A percentile compares a stretch with the other conserved stretches of the same genome.
phyloP scores from a whole-genome alignment of 2,113 vertebrate species.

The Halcyon senegalensis region DNA sequence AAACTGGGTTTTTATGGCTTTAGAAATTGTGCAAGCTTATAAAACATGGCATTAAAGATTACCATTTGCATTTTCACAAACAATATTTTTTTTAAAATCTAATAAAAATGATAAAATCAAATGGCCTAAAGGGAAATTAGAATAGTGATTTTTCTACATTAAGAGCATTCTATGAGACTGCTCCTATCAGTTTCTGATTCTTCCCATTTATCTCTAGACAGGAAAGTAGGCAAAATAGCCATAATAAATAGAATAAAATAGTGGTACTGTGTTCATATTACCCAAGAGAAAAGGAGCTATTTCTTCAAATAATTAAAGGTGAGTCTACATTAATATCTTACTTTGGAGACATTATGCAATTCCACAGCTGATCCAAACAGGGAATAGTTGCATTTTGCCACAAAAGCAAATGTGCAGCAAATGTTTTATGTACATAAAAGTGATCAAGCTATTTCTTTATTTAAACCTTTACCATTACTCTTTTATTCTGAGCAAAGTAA shows the following conservation, averaged over 20 bases:
- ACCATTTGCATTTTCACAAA: not conserved
- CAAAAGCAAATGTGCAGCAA: not conserved
- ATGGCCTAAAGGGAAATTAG: not conserved
- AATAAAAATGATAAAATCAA: not conserved
- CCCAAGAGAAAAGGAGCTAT: not conserved
- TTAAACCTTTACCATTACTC: not conserved
- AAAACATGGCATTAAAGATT: not conserved
- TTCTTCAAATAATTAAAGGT: not conserved
- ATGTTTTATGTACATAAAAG: not conserved
- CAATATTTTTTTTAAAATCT: not conserved
- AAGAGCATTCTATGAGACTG: not conserved
- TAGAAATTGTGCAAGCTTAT: not conserved
- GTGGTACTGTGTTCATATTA: not conserved
- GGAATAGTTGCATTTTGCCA: not conserved
- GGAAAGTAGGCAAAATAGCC: not conserved
- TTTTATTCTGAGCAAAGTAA: not conserved
- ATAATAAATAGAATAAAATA: not conserved
- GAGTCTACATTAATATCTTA: not conserved
- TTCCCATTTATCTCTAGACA: not conserved
- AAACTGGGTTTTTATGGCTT: not conserved
- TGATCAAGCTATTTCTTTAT: not conserved
- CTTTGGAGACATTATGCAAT: not conserved
- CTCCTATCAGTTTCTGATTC: not conserved
- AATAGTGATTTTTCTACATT: not conserved
- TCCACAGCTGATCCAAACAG: not conserved